Percentiles rank a stretch among this genome's conserved stretches.
Conservation (phyloP, 2,888 invertebrate genomes). For the Ochlodes sylvanus region DNA sequence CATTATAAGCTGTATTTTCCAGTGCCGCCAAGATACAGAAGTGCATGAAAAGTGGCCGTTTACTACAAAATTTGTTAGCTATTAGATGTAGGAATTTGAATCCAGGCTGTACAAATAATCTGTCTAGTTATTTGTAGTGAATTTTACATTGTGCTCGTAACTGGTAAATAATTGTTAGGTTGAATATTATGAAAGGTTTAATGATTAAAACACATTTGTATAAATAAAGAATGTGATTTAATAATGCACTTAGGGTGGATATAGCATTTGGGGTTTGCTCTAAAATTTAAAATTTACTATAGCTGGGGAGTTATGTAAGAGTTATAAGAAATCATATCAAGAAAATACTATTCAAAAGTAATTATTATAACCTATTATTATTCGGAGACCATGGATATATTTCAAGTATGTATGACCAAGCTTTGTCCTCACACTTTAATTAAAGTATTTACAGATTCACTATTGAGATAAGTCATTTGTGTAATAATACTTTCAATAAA, state of each 20-base stretch:
- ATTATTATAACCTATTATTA: conserved; percentile 39
- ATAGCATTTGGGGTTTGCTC: conserved; percentile 35
- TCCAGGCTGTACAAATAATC: conserved; percentile 81
- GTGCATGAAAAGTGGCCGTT: conserved; percentile 64
- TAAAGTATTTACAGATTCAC: conserved; percentile 42
- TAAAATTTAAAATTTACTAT: conserved; percentile 34
- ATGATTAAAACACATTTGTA: conserved; percentile 57
- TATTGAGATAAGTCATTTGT: conserved; percentile 42
- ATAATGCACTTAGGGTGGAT: conserved; percentile 37
- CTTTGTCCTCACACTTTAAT: conserved; percentile 44
- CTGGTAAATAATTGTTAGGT: conserved; percentile 74
- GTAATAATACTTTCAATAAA: conserved; percentile 43
- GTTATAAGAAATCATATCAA: conserved; percentile 52
- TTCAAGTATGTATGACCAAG: conserved; percentile 48
- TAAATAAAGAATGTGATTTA: conserved; percentile 31
- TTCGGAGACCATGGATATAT: conserved; percentile 43
- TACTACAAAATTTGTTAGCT: conserved; percentile 76
- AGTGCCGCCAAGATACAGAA: conserved; percentile 38
- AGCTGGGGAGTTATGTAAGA: conserved; percentile 33
- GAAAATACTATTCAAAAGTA: conserved; percentile 48
- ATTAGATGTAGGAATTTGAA: conserved; percentile 80
- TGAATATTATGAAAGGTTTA: conserved; percentile 57
- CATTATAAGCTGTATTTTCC: conserved; percentile 40
- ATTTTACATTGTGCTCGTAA: conserved; percentile 78
- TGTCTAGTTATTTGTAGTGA: conserved; percentile 80